These are phyloP conservation scores for Trematocara marginatum DNA, from an alignment of 2,113 vertebrate genomes.

Conservation along the genomic window DNA sequence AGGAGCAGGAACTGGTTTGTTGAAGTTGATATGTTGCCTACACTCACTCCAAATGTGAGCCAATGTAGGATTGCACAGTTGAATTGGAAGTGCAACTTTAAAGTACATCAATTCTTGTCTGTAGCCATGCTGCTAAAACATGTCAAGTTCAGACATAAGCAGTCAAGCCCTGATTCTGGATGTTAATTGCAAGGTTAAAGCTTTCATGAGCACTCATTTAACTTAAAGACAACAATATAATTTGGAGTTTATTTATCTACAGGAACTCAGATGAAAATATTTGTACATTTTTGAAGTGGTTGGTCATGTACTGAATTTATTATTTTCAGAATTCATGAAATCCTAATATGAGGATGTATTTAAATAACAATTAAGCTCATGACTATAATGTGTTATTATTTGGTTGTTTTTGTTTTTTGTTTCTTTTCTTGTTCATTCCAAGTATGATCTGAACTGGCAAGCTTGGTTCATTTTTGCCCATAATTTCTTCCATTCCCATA, in stretches of 20 bases:
- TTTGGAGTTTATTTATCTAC: background rate
- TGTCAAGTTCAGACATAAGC: background rate
- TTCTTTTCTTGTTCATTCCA: background rate
- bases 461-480: background rate
- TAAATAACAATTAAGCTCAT: background rate
- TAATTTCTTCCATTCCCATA: conserved; percentile 1
- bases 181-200: background rate
- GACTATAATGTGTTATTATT: background rate
- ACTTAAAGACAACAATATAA: background rate
- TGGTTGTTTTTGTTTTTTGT: background rate
- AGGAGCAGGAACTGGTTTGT: background rate
- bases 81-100: background rate
- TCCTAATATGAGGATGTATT: background rate
- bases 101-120: background rate
- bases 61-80: background rate
- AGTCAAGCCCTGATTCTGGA: background rate
- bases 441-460: background rate
- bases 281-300: background rate
- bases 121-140: background rate
- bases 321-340: background rate
- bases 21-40: background rate
- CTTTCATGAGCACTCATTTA: background rate
- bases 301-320: background rate
- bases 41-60: background rate
- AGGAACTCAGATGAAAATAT: background rate